phyloP scores from a whole-genome alignment of 1,140 invertebrate species.

The Brachystomella parvula region DNA sequence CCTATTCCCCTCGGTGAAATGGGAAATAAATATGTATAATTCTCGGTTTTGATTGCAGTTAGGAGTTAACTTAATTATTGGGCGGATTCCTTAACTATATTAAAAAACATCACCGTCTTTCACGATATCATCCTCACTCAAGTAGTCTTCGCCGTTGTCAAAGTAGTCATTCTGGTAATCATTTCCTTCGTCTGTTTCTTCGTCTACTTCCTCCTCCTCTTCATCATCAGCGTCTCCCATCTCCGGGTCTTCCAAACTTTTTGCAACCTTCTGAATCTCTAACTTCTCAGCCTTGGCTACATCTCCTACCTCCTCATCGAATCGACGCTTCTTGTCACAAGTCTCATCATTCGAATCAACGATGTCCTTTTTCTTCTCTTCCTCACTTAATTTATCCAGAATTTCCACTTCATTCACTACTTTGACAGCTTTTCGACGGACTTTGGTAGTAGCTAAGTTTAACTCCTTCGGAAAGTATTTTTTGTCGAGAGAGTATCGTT shows the following conservation, averaged over 20 bases:
- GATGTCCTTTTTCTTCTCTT: slow-evolving; percentile 41
- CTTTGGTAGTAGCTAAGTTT: background rate
- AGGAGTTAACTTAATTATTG: no score
- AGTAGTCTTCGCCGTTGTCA: slow-evolving; percentile 35
- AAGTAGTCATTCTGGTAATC: slow-evolving; percentile 29
- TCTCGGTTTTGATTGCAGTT: no score
- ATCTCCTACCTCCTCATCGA: background rate
- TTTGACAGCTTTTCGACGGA: background rate
- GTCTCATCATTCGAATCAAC: slow-evolving; percentile 26
- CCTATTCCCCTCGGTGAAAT: no score
- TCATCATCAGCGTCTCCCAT: slow-evolving; percentile 24
- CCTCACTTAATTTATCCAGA: slow-evolving; percentile 32
- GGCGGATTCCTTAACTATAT: no score
- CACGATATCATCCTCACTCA: slow-evolving; percentile 28
- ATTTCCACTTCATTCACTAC: background rate
- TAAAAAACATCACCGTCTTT: slow-evolving; percentile 28
- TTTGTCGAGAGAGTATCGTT: slow-evolving; percentile 7
- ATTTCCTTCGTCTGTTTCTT: slow-evolving; percentile 34
- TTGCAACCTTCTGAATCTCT: background rate
- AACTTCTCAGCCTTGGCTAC: background rate
- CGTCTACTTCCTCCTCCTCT: slow-evolving; percentile 30
- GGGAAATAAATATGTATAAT: no score
- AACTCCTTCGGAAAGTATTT: slow-evolving; percentile 33
- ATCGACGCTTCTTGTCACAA: background rate
- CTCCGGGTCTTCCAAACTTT: slow-evolving; percentile 5